A percentile compares a stretch with the other conserved stretches of the same genome.
phyloP scores from a whole-genome alignment of 2,113 vertebrate genomes.

The Agelaius tricolor region DNA sequence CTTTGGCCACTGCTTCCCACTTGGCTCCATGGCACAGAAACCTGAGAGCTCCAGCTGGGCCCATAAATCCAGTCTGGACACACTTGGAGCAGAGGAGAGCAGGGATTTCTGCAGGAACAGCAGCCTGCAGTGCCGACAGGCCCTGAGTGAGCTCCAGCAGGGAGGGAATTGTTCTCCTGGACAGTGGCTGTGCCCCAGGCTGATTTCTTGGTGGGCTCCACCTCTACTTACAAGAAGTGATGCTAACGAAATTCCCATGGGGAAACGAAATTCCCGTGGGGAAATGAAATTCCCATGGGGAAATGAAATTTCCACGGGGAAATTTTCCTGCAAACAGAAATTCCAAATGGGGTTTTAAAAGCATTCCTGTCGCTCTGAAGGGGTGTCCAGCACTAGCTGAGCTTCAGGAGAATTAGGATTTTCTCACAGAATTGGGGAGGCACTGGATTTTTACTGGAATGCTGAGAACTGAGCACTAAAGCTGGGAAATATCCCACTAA shows the following conservation, averaged over 20 bases:
- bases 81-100: neutral
- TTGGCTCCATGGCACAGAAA: slow-evolving; percentile 8
- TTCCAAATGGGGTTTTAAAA: neutral
- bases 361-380: neutral
- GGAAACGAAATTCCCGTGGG: neutral
- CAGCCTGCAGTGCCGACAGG: neutral
- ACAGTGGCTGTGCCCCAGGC: neutral
- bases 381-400: neutral
- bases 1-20: neutral
- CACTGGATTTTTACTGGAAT: neutral
- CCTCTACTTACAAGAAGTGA: neutral
- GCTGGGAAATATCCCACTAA: neutral
- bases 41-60: neutral
- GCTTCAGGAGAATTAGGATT: neutral
- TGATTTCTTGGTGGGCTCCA: neutral
- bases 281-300: neutral
- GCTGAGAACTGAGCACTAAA: neutral
- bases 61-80: neutral
- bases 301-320: neutral
- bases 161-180: neutral
- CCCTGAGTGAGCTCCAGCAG: neutral
- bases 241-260: neutral
- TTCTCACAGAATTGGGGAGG: neutral
- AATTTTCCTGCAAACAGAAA: neutral
- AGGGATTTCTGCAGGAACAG: neutral